Percentiles rank a stretch among this genome's conserved stretches.
Evolutionary conservation across 2,113 vertebrate genomes (phyloP).

Genomic region (Ophthalmolycus amberensis): DNA sequence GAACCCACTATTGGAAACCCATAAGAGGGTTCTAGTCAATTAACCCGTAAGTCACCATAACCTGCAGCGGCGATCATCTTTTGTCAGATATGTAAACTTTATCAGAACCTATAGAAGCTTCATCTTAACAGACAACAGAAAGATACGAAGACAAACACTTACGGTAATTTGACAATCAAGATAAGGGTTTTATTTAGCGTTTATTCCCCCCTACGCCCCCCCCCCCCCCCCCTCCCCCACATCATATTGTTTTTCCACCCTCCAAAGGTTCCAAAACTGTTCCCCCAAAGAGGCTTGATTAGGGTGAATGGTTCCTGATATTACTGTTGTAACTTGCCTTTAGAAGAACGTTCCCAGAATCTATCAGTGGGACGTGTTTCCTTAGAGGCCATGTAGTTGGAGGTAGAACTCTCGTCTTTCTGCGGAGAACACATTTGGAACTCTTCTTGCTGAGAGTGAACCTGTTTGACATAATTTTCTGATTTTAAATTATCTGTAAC

Average conservation of each 20-base stretch:
- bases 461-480: neutral
- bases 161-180: neutral
- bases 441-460: neutral
- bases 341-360: neutral
- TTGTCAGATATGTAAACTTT: neutral
- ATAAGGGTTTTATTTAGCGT: neutral
- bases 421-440: neutral
- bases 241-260: neutral
- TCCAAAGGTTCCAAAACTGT: no score
- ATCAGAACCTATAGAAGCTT: neutral
- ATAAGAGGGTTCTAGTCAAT: no score
- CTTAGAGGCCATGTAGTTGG: neutral
- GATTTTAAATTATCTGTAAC: conserved; percentile 7
- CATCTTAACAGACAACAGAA: neutral
- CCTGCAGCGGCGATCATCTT: neutral
- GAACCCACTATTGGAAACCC: neutral
- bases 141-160: neutral
- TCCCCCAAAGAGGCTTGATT: neutral
- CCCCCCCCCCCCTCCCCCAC: no score
- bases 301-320: neutral
- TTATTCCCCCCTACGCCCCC: no score
- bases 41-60: neutral
- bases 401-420: neutral
- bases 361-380: neutral
- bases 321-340: neutral